These are phyloP conservation scores for Pipra filicauda DNA, from an alignment of 2,113 vertebrate genomes.

Conservation along the genomic window DNA sequence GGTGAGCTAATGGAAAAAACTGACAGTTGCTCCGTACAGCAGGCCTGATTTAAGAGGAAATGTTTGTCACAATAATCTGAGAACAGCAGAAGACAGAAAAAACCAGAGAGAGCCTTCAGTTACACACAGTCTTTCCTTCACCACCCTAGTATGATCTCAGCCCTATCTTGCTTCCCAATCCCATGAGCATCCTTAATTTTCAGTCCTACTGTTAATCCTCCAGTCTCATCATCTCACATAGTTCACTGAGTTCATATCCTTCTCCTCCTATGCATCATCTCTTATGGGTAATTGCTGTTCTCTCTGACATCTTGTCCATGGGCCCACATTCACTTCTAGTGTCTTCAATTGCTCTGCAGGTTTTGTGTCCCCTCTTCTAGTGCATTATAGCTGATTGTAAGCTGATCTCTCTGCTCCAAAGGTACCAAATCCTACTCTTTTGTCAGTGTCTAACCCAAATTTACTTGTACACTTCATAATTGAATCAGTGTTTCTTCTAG, in stretches of 20 bases:
- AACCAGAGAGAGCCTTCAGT: neutral
- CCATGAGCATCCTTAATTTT: neutral
- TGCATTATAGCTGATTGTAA: neutral
- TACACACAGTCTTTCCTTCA: neutral
- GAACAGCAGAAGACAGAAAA: neutral
- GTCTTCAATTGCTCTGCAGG: neutral
- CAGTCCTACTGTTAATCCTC: neutral
- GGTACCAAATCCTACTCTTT: neutral
- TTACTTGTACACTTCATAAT: neutral
- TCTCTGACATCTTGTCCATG: neutral
- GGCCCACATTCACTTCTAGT: neutral
- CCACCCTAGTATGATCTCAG: neutral
- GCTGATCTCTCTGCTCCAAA: neutral
- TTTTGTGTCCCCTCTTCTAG: neutral
- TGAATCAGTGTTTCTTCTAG: neutral
- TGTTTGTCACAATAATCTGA: neutral
- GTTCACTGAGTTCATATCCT: neutral
- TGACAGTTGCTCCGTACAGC: neutral
- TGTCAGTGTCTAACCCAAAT: neutral
- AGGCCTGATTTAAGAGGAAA: neutral
- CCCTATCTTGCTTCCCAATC: neutral
- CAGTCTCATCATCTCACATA: neutral
- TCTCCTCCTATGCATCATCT: neutral
- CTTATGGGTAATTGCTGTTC: neutral
- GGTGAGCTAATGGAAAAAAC: neutral